Base-by-base conservation (phyloP, 2,888 invertebrate genomes). In the Tromatobia lineatoria region DNA sequence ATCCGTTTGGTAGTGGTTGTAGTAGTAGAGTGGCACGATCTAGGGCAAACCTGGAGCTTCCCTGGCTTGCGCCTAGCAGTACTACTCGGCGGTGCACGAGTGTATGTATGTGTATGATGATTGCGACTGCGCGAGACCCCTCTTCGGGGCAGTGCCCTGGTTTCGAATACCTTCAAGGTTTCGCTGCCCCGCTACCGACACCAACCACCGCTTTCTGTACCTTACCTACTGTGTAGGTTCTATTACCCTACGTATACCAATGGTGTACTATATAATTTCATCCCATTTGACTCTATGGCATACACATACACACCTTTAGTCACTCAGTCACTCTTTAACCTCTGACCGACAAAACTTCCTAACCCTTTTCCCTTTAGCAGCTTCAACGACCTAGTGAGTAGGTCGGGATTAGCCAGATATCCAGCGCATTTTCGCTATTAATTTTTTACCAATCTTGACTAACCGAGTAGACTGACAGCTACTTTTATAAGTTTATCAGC, bases 161-260 rank as follows among this genome's bases (percentile, higher is more conserved):
- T 93, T 93, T 92, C 91, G 86, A 90, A 90, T 89, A 90, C 90
- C 92, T 92, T 93, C 93, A 93, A 93, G 93, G 93, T 93, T 91
- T 89, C 88, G 83, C 85, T 85, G 86, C 87, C 86, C 87, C 38
- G 81, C 70, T 85, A 77, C 71, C 34, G 38, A 61, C 70, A 70
- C 66, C 59, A n/a, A 34, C 71, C 70, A 18, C 64, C 78, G 80
- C 86, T 73, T 87, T 83, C 84, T 82, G 83, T 80, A 69, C 67
- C 80, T 82, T 61, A 61, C 75, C 76, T 73, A 61, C 67, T 71
- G 13, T 64, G 59, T 10, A 61, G 59, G 76, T 74, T 70, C 66
- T 70, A 84, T 85, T 47, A 67, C 70, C 50, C 13, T 11, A 13
- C 20, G 45, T 29, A 38, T 59, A 38, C 79, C 64, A 71, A 38